Conservation (phyloP, 2,113 vertebrate genomes). For the Trachemys scripta region DNA sequence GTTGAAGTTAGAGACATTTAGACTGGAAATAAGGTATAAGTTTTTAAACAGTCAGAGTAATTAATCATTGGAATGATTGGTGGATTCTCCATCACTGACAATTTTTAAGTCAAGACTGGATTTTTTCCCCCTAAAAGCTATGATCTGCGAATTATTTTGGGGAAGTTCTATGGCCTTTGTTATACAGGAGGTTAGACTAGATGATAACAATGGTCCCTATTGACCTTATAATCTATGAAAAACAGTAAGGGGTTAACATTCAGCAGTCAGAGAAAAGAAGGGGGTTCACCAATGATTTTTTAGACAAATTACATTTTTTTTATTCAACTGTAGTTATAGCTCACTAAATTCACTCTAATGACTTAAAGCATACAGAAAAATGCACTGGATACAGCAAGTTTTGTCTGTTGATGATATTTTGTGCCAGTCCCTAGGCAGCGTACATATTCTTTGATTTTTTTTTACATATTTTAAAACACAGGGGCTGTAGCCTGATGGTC, state of each 20-base stretch:
- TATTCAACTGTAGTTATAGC: neutral
- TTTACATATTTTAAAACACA: neutral
- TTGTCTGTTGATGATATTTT: neutral
- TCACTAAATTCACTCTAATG: neutral
- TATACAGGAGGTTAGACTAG: neutral
- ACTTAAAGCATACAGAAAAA: neutral
- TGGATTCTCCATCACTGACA: neutral
- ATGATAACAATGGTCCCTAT: neutral
- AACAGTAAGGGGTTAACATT: neutral
- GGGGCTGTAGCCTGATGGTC: neutral
- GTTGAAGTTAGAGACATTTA: neutral
- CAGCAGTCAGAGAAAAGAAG: neutral
- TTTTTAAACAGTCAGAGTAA: neutral
- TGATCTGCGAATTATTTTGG: neutral
- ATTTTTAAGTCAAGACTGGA: neutral
- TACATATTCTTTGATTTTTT: neutral
- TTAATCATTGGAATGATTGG: neutral
- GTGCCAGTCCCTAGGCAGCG: neutral
- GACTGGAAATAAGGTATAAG: neutral
- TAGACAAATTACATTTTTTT: neutral
- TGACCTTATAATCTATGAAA: neutral
- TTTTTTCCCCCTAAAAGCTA: neutral
- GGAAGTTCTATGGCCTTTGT: neutral
- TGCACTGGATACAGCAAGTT: neutral
- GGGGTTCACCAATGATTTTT: neutral